A percentile compares a stretch with the other conserved stretches of the same genome.
phyloP scores from a whole-genome alignment of 2,113 vertebrate genomes.

The Columba livia region DNA sequence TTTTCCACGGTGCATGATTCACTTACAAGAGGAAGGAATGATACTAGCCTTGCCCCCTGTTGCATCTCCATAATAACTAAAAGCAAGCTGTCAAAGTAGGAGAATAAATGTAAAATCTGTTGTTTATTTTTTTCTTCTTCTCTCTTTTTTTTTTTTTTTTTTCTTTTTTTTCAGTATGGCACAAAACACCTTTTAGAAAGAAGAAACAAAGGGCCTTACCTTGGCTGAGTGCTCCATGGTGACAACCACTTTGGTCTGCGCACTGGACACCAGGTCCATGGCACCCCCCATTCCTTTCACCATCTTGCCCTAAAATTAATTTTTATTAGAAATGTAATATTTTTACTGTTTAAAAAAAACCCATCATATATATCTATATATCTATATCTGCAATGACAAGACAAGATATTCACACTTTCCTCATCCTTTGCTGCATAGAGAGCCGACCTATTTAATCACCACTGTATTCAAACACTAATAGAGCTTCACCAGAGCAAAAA shows the following conservation, averaged over 20 bases:
- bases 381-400: not conserved
- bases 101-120: not conserved
- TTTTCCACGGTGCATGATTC: not conserved
- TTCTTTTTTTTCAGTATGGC: not conserved
- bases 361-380: too few relatives aligned
- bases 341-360: not conserved
- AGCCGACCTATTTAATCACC: not conserved
- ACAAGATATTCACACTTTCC: not conserved
- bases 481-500: not conserved
- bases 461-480: not conserved
- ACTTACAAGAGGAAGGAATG: not conserved
- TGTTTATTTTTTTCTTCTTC: too few relatives aligned
- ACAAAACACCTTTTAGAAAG: not conserved
- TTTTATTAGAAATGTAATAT: not conserved
- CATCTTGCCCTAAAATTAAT: slow-evolving; percentile 90
- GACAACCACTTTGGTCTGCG: slow-evolving; percentile 94
- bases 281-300: slow-evolving; percentile 99
- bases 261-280: slow-evolving; percentile 96
- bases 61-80: not conserved
- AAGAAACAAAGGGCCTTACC: slow-evolving; percentile 67
- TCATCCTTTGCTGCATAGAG: not conserved
- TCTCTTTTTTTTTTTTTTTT: not conserved
- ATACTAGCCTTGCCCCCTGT: not conserved
- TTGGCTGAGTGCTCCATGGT: slow-evolving; percentile 99
- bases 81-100: not conserved